Evolutionary conservation across 2,888 invertebrate genomes (phyloP).

Genomic region (Drosophila lacicola): DNA sequence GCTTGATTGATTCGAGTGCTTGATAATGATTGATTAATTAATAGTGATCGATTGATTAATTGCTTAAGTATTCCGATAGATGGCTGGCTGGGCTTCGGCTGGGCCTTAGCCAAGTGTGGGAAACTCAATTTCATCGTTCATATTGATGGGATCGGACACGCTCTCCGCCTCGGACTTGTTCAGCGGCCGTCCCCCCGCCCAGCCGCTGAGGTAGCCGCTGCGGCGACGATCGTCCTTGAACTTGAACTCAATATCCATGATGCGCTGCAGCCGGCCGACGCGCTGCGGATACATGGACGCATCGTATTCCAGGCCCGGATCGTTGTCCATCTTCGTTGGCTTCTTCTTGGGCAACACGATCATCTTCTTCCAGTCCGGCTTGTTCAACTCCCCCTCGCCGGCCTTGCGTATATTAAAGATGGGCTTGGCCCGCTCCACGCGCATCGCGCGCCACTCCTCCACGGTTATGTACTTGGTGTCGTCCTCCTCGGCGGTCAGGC

Average conservation of each 20-base stretch:
- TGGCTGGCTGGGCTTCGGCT: background rate
- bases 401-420: constrained; percentile 43
- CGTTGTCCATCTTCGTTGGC: background rate
- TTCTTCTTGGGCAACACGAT: constrained; percentile 28
- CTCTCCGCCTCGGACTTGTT: background rate
- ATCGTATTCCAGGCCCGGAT: constrained; percentile 12
- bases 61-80: too few relatives aligned
- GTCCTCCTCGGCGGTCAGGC: constrained; percentile 1
- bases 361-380: constrained; percentile 42
- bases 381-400: constrained; percentile 34
- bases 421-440: constrained; percentile 28
- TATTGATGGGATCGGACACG: constrained; percentile 18
- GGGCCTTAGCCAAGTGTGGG: constrained; percentile 29
- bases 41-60: background rate
- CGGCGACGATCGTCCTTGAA: constrained; percentile 40
- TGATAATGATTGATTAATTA: background rate
- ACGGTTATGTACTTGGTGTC: constrained; percentile 30
- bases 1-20: background rate
- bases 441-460: constrained; percentile 44
- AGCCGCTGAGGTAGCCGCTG: constrained; percentile 1
- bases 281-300: constrained; percentile 32
- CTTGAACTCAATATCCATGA: constrained; percentile 40
- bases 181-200: background rate
- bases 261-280: constrained; percentile 35
- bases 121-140: constrained; percentile 40